Conservation (phyloP, 2,113 vertebrate species). For the Archocentrus centrarchus region DNA sequence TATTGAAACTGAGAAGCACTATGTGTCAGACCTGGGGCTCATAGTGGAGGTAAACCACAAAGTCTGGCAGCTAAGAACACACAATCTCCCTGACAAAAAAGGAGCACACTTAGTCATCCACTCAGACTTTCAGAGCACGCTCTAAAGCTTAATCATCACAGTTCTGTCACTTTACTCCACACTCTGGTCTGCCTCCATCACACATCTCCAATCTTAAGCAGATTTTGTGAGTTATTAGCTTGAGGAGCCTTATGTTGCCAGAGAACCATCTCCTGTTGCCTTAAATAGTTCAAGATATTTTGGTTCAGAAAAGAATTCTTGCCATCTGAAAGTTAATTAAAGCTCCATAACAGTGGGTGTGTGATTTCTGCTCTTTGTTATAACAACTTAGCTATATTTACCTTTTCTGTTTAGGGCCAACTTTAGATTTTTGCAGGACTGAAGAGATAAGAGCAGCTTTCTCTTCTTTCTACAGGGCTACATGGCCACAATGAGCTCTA, state of each 20-base stretch:
- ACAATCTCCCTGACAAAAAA: slow-evolving; percentile 29
- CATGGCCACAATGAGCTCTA: slow-evolving; percentile 87
- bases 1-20: slow-evolving; percentile 91
- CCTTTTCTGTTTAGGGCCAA: background rate
- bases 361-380: slow-evolving; percentile 12
- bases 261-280: slow-evolving; percentile 18
- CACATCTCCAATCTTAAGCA: slow-evolving; percentile 30
- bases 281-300: slow-evolving; percentile 58
- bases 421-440: slow-evolving; percentile 1
- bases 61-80: slow-evolving; percentile 23
- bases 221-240: slow-evolving; percentile 64
- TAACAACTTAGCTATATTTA: slow-evolving; percentile 17
- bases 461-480: slow-evolving; percentile 82
- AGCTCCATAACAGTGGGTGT: background rate
- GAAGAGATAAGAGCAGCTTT: slow-evolving; percentile 22
- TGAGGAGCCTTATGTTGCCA: slow-evolving; percentile 44
- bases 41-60: slow-evolving; percentile 89
- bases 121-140: slow-evolving; percentile 18
- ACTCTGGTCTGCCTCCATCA: slow-evolving; percentile 33
- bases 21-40: slow-evolving; percentile 89
- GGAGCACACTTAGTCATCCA: slow-evolving; percentile 23
- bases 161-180: slow-evolving; percentile 35
- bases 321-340: slow-evolving; percentile 39
- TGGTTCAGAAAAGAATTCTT: slow-evolving; percentile 37
- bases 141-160: slow-evolving; percentile 58